Evolutionary conservation across 2,888 invertebrate species (phyloP), one percentile per base, ranked within the genome.

Genomic region (Chorisops tibialis): DNA sequence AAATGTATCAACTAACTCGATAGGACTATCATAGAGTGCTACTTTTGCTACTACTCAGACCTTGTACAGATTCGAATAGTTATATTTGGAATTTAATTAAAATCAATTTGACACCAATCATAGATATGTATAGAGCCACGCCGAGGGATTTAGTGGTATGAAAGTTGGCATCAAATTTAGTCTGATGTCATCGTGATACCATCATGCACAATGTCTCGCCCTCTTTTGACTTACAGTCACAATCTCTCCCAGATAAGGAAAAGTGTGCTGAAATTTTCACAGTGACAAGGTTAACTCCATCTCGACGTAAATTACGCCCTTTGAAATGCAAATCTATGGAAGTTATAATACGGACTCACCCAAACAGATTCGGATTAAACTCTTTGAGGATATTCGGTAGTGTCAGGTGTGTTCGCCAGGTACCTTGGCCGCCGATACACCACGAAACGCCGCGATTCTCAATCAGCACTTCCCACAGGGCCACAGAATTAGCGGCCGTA

Each of bases 321-420:
- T 30, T 30, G 30, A 30, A 30, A 30, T 30, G 30, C 30, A 30
- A 30, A n/a, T n/a, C n/a, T n/a, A n/a, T n/a, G n/a, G 30, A 30
- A 30, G 30, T 1, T 9, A n/a, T 1, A 1, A 0, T 12, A 47
- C 18, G 9, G 14, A 61, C 62, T 65, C 70, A 86, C 14, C 87
- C 87, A 59, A 84, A 75, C 2, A 87, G 70, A 19, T 83, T 78
- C 0, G 85, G 84, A 73, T 87, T 87, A 69, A 83, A 87, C 65
- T 80, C 82, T 69, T 83, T 83, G 18, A 85, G 68, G 41, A 85
- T 83, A 70, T 85, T 84, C 6, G 84, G 84, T 35, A 84, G 59
- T 0, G 84, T 84, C 0, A 82, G 65, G 60, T 72, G 79, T 43
- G 77, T 72, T 9, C 80, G 75, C 83, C 83, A 84, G 5, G 75